Percentiles rank a stretch among this genome's conserved stretches.
phyloP scores from a whole-genome alignment of 2,113 vertebrate genomes.

The Cairina moschata region DNA sequence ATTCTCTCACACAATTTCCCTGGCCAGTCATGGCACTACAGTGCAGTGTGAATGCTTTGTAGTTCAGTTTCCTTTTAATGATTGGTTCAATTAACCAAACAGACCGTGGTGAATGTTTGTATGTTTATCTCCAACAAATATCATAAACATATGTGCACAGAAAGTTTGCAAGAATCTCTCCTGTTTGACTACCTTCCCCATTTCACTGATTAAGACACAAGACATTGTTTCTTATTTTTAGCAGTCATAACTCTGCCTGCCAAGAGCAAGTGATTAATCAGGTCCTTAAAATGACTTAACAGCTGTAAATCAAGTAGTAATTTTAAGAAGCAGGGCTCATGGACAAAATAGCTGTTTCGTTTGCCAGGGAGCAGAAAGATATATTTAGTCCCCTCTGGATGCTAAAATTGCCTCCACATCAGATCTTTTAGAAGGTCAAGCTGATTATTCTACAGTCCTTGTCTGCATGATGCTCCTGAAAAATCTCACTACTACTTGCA shows the following conservation, averaged over 20 bases:
- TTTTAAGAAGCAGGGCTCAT: constrained; percentile 56
- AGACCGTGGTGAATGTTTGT: neutral
- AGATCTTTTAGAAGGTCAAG: constrained; percentile 39
- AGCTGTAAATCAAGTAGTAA: constrained; percentile 67
- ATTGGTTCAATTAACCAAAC: neutral
- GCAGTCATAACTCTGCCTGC: constrained; percentile 14
- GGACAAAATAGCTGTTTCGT: constrained; percentile 56
- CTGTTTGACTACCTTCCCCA: neutral
- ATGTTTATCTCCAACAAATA: neutral
- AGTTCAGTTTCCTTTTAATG: neutral
- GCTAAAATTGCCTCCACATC: constrained; percentile 23
- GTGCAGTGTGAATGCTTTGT: neutral
- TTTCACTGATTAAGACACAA: constrained; percentile 27
- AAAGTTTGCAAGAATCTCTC: neutral
- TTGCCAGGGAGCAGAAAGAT: constrained; percentile 54
- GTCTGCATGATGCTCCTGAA: constrained; percentile 29
- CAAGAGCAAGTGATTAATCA: constrained; percentile 49
- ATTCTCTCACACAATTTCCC: neutral
- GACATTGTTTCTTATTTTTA: constrained; percentile 52
- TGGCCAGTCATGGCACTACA: neutral
- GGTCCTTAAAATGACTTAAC: constrained; percentile 67
- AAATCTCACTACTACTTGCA: neutral
- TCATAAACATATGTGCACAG: too few species aligned
- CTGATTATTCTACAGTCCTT: neutral
- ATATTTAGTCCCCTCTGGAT: constrained; percentile 59